Conservation (phyloP, 2,888 invertebrate species). For the Euzophera pinguis region DNA sequence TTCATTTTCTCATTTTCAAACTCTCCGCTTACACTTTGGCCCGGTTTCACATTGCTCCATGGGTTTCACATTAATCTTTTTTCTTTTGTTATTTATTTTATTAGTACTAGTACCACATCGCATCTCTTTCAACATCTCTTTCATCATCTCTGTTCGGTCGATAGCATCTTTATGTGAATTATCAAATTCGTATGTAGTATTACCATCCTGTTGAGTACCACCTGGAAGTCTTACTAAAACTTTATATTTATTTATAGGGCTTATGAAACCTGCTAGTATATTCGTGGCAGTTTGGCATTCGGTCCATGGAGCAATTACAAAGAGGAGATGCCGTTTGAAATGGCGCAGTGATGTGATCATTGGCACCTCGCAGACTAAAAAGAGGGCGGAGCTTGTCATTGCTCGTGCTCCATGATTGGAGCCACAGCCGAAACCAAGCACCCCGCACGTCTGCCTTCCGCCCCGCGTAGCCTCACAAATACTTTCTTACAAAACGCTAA, state of each 20-base stretch:
- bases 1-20: too few species aligned
- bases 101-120: conserved; percentile 14
- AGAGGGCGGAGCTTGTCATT: too few species aligned
- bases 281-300: conserved; percentile 15
- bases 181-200: neutral
- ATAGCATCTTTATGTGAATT: neutral
- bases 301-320: too few species aligned
- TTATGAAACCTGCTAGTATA: conserved; percentile 25
- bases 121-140: conserved; percentile 18
- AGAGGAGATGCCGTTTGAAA: too few species aligned
- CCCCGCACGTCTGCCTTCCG: too few species aligned
- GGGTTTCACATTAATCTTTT: neutral
- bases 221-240: conserved; percentile 22
- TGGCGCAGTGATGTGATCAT: too few species aligned
- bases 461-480: too few species aligned
- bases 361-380: too few species aligned
- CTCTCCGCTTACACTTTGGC: neutral
- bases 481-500: too few species aligned
- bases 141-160: neutral
- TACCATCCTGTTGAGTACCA: conserved; percentile 13
- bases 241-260: conserved; percentile 20
- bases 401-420: too few species aligned
- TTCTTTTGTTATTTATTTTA: neutral
- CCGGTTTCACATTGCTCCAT: too few species aligned
- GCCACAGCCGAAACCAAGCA: too few species aligned